phyloP scores from a whole-genome alignment of 2,797 vertebrate genomes.

The Malacoraja senta region DNA sequence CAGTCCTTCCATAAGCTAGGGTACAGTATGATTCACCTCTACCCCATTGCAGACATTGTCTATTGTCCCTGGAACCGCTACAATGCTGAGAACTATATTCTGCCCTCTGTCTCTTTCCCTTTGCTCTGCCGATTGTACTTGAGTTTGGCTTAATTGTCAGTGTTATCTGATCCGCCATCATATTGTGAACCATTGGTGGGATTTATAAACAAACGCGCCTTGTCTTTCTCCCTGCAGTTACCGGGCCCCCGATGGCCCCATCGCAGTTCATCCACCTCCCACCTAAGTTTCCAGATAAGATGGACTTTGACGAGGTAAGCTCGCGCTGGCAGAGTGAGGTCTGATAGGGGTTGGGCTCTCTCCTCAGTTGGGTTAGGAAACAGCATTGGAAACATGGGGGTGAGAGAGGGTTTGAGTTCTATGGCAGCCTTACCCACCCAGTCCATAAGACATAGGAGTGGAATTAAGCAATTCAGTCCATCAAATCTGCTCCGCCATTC shows the following conservation, averaged over 20 bases:
- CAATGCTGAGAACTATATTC: too few relatives aligned
- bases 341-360: neutral
- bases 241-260: conserved; percentile 76
- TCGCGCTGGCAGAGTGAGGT: neutral
- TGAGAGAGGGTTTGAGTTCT: neutral
- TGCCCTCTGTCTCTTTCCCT: too few relatives aligned
- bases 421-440: neutral
- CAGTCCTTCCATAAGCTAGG: too few relatives aligned
- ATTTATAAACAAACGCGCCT: neutral
- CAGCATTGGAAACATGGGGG: neutral
- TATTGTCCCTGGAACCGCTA: too few relatives aligned
- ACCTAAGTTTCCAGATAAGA: conserved; percentile 72
- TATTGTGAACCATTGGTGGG: neutral
- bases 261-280: conserved; percentile 68
- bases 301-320: conserved; percentile 86
- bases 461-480: too few relatives aligned
- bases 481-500: too few relatives aligned
- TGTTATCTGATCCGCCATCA: neutral
- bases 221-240: conserved; percentile 62
- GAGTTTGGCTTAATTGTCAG: too few relatives aligned
- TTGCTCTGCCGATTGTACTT: too few relatives aligned
- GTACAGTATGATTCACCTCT: too few relatives aligned
- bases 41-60: too few relatives aligned
- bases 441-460: too few relatives aligned
- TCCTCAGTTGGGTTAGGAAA: neutral